Evolutionary conservation across 2,113 vertebrate species (phyloP).

Genomic region (Barnardius zonarius): DNA sequence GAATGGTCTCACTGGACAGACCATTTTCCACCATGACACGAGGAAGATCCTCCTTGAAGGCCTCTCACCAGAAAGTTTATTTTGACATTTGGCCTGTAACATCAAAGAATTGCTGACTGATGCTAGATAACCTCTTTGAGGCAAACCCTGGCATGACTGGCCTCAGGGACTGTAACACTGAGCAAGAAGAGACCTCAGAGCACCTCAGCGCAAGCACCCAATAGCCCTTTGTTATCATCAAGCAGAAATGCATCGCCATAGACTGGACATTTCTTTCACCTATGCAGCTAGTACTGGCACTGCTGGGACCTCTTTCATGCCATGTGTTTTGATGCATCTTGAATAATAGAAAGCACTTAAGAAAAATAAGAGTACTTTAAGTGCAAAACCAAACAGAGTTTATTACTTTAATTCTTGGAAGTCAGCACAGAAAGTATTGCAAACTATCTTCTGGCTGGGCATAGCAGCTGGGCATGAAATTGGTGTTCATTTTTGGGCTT

Average conservation of each 20-base stretch:
- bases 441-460: neutral
- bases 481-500: neutral
- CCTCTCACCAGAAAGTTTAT: neutral
- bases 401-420: neutral
- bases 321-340: neutral
- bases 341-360: neutral
- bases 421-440: neutral
- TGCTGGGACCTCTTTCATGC: accelerated
- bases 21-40: neutral
- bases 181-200: neutral
- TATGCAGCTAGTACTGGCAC: neutral
- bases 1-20: neutral
- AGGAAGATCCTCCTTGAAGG: neutral
- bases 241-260: neutral
- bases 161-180: accelerated
- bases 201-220: accelerated
- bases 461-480: neutral
- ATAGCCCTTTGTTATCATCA: neutral
- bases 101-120: neutral
- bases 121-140: neutral
- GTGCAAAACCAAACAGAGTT: neutral
- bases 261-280: neutral
- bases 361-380: neutral
- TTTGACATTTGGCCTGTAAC: neutral
- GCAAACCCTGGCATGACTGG: neutral